Conservation (phyloP, 2,797 vertebrate species). For the Falco novaeseelandiae region DNA sequence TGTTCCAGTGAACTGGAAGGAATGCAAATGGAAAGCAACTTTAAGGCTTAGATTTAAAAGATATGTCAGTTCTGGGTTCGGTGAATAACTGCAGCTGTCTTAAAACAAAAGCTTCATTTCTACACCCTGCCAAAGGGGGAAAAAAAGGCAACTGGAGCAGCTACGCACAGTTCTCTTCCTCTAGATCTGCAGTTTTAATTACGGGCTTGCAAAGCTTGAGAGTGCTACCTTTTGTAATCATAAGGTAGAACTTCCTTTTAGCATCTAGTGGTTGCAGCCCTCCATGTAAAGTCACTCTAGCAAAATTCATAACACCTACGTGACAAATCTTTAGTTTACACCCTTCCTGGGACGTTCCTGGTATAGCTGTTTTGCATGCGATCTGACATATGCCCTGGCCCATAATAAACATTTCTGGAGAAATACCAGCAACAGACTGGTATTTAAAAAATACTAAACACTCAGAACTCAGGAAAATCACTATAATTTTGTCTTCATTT, state of each 20-base stretch:
- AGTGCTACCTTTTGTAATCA: not conserved
- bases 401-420: not conserved
- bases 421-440: not conserved
- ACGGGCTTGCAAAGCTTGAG: not conserved
- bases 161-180: not conserved
- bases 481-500: not conserved
- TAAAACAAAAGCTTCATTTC: not conserved
- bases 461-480: not conserved
- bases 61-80: not conserved
- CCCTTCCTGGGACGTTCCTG: not conserved
- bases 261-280: not conserved
- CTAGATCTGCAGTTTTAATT: not conserved
- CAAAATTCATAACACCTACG: not conserved
- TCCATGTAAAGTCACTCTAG: not conserved
- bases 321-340: not conserved
- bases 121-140: not conserved
- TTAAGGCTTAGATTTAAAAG: not conserved
- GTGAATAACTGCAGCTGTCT: not conserved
- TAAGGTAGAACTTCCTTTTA: not conserved
- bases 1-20: not conserved
- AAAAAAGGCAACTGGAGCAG: not conserved
- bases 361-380: not conserved
- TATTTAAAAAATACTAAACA: not conserved
- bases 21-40: not conserved
- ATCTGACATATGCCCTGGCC: not conserved